These are phyloP conservation scores for Sinodicranocentrus sp. DNA, from an alignment of 2,888 invertebrate genomes.

Conservation along the genomic window DNA sequence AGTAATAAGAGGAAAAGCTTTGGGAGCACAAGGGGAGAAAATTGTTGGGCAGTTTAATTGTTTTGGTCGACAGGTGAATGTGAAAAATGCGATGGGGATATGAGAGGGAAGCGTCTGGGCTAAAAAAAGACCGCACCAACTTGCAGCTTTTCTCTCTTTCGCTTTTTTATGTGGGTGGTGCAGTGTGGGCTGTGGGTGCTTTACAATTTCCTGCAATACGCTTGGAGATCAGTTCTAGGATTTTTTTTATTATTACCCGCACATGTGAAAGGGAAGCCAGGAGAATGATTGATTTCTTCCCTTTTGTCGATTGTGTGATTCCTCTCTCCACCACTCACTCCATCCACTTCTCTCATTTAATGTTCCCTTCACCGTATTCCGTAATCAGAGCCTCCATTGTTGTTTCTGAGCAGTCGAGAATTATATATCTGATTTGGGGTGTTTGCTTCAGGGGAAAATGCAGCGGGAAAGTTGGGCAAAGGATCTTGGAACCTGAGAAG, in stretches of 20 bases:
- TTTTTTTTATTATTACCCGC: constrained; percentile 35
- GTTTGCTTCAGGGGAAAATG: too few relatives aligned
- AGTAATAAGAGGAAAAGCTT: not conserved
- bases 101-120: constrained; percentile 4
- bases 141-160: not conserved
- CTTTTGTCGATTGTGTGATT: constrained; percentile 43
- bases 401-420: not conserved
- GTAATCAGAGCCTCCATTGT: constrained; percentile 35
- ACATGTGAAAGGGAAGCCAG: constrained; percentile 22
- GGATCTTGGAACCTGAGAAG: too few relatives aligned
- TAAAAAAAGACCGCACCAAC: too few relatives aligned
- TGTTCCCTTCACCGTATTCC: not conserved
- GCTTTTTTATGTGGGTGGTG: not conserved
- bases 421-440: too few relatives aligned
- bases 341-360: not conserved
- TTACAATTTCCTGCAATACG: not conserved
- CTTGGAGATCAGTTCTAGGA: constrained; percentile 16
- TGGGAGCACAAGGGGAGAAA: constrained; percentile 26
- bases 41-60: constrained; percentile 68
- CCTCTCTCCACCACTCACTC: constrained; percentile 15
- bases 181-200: not conserved
- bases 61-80: constrained; percentile 69
- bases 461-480: too few relatives aligned
- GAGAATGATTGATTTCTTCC: constrained; percentile 62
- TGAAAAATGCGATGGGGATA: constrained; percentile 69